phyloP scores from a whole-genome alignment of 2,113 vertebrate species.

The Gallinago undulata region DNA sequence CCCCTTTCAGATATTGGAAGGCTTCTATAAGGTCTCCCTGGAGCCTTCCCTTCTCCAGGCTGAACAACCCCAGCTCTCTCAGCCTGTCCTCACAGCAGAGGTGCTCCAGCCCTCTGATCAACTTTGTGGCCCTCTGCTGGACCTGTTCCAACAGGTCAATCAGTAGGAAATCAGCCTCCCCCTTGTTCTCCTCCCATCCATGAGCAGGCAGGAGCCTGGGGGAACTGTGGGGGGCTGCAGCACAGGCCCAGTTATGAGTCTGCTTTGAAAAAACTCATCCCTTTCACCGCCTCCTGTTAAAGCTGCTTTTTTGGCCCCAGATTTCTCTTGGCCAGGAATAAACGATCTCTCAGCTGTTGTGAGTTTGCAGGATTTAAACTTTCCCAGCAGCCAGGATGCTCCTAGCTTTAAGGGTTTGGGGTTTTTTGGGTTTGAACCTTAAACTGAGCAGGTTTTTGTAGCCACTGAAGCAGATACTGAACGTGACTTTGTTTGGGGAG shows the following conservation, averaged over 20 bases:
- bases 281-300: not conserved
- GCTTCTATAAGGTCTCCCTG: no score
- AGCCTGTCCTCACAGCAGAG: no score
- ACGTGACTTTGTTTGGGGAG: not conserved
- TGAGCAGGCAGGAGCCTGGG: not conserved
- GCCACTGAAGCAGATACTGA: not conserved
- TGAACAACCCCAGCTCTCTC: no score
- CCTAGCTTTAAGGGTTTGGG: not conserved
- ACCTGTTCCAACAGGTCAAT: no score
- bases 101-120: no score
- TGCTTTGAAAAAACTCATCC: not conserved
- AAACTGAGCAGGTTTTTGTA: not conserved
- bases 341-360: not conserved
- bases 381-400: not conserved
- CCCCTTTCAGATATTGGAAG: no score
- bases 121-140: no score
- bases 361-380: not conserved
- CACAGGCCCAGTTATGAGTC: not conserved
- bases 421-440: not conserved
- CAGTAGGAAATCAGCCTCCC: not conserved
- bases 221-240: rapidly evolving
- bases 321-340: not conserved
- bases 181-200: not conserved
- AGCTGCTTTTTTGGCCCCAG: not conserved
- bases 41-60: no score